Evolutionary conservation across 2,888 invertebrate genomes (phyloP), one percentile per base, ranked within the genome.

Genomic region (Villa cingulata): DNA sequence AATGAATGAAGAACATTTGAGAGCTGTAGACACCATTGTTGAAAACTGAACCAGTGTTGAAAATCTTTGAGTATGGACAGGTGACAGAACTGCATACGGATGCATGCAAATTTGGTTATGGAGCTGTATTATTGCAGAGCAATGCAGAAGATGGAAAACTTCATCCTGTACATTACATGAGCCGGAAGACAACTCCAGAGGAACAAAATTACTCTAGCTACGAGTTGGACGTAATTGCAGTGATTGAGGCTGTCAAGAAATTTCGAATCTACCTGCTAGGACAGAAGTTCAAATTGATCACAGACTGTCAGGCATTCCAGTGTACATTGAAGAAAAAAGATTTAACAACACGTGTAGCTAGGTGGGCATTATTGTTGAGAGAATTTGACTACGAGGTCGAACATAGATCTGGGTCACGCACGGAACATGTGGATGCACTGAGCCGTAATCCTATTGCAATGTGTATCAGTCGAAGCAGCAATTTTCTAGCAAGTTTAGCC

Each of bases 1-100:
- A 59, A 7, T 56, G 59, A 0, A 55, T 61, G 19, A 65, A 65
- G 2, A 58, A 52, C 36, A 19, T 12, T 29, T 52, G 12, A 53
- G 10, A 45, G 17, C 45, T 40, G n/a, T n/a, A n/a, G n/a, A n/a
- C n/a, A n/a, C n/a, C n/a, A 16, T 37, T 55, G 29, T 18, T 36
- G 3, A 38, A 42, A 23, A 18, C n/a, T n/a, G n/a, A 52, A 41
- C 57, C 54, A 32, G 50, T 62, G 14, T 48, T 64, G 16, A 53
- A 55, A 6, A 42, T 64, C 4, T 65, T 41, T 51, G 46, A 49
- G 10, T 57, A 57, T 7, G 27, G 41, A 20, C 19, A 38, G 34
- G 48, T 48, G 17, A 61, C 58, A 14, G 57, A 61, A 49, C 45
- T 61, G 41, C 60, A 60, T 50, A 56, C 54, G 17, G 60, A 62